Conservation (phyloP, 1,140 invertebrate species). For the Hyles euphorbiae region DNA sequence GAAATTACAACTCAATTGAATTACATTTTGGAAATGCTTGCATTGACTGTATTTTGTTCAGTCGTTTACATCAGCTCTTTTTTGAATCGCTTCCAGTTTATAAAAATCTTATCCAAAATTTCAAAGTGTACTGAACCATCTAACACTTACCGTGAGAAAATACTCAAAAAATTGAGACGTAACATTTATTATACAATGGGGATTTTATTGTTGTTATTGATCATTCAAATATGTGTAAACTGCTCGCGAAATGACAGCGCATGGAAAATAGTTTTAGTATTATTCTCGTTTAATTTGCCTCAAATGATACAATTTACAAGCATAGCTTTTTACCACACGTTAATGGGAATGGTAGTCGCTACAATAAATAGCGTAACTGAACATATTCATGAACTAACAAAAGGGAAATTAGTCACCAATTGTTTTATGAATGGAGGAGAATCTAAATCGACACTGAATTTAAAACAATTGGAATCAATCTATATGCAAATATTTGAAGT, state of each 20-base stretch:
- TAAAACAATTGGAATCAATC: constrained; percentile 39
- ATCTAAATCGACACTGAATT: constrained; percentile 22
- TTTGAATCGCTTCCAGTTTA: constrained; percentile 35
- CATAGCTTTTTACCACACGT: constrained; percentile 37
- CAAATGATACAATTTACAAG: constrained; percentile 46
- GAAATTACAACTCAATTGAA: constrained; percentile 45
- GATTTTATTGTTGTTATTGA: constrained; percentile 18
- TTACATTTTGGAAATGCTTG: constrained; percentile 43
- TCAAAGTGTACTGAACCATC: constrained; percentile 27
- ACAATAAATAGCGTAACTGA: constrained; percentile 37
- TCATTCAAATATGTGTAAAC: constrained; percentile 37
- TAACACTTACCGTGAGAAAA: constrained; percentile 20
- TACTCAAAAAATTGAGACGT: constrained; percentile 25
- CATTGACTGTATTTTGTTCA: constrained; percentile 28
- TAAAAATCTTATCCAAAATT: constrained; percentile 41
- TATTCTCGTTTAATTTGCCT: constrained; percentile 40
- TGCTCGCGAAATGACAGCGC: constrained; percentile 30
- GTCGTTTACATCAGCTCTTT: constrained; percentile 37
- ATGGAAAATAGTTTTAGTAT: constrained; percentile 47
- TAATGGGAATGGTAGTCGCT: constrained; percentile 37
- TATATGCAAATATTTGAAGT: constrained; percentile 44
- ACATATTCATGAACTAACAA: constrained; percentile 23
- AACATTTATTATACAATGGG: constrained; percentile 27
- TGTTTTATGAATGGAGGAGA: constrained; percentile 22
- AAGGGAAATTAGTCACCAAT: constrained; percentile 13